Base-by-base conservation (phyloP, 2,113 vertebrate genomes). In the Chionodraco myersi region DNA sequence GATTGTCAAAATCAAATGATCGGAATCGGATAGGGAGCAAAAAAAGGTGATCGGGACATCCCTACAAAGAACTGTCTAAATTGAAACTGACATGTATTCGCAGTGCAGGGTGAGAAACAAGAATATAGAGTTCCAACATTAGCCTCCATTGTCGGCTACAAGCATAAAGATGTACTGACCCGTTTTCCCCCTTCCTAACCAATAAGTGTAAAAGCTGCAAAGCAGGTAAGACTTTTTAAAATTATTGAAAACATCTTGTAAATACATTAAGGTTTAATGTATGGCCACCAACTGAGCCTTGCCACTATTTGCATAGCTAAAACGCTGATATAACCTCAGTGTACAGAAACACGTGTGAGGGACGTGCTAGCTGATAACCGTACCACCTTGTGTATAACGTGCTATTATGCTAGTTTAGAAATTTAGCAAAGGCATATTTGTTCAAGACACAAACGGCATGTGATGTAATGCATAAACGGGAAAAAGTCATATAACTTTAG, bases 111-210 rank as follows among this genome's bases (percentile, higher is more conserved):
- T 36, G 36, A 66, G 6, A 72, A 58, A 64, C 36, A 53, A 54
- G 48, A 72, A 49, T 44, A 21, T 74, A 63, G 54, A 30, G 56
- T 45, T 36, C 34, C 58, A 61, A 60, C 44, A 45, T 21, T 56
- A 71, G 26, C 16, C 6, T 34, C n/a, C 65, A 48, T 0, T 59
- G 76, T 75, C 72, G 62, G 67, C 49, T 72, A 51, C 62, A 63
- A 65, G 36, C 21, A 64, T 1, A 52, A 3, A 62, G 26, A 49
- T 73, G 34, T 69, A 62, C 21, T 30, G 30, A 30, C 30, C 30
- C 4, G 30, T 30, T 30, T 30, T 0, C 30, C 14, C 41, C 56
- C 75, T 61, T 14, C 41, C 63, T 47, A 68, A 23, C 14, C 16
- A 48, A 53, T 48, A 54, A 64, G 49, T 45, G 21, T 52, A 67